These are phyloP conservation scores for Lithophane ornitopus DNA, from an alignment of 2,888 invertebrate genomes.

Conservation along the genomic window DNA sequence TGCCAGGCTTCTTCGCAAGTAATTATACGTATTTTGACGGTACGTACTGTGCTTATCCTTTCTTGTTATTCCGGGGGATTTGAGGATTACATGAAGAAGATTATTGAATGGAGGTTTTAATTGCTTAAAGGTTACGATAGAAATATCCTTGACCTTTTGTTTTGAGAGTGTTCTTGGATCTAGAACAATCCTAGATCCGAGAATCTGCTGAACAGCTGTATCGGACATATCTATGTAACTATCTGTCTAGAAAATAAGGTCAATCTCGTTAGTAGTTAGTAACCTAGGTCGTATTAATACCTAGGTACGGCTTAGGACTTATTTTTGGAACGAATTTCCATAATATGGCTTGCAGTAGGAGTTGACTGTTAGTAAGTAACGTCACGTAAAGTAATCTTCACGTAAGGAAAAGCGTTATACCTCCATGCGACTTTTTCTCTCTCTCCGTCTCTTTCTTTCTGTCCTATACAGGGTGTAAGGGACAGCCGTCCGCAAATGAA, in stretches of 20 bases:
- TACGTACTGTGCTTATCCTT: slow-evolving; percentile 51
- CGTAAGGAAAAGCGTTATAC: no score
- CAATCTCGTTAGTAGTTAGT: no score
- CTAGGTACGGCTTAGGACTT: not conserved
- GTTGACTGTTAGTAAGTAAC: no score
- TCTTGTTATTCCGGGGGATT: slow-evolving; percentile 24
- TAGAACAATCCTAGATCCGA: not conserved
- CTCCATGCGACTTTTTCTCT: no score
- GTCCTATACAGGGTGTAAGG: no score
- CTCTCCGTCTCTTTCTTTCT: no score
- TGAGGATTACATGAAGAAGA: not conserved
- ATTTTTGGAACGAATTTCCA: no score
- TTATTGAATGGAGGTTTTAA: not conserved
- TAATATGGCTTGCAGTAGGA: no score
- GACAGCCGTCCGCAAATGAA: no score
- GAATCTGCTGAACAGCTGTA: not conserved
- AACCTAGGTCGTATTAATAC: no score
- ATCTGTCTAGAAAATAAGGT: not conserved
- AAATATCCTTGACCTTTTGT: no score
- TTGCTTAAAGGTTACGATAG: not conserved
- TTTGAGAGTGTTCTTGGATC: not conserved
- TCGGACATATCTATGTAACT: not conserved
- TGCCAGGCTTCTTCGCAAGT: slow-evolving; percentile 84
- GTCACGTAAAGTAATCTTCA: no score
- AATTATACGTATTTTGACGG: slow-evolving; percentile 84